A percentile compares a stretch with the other conserved stretches of the same genome.
phyloP scores from a whole-genome alignment of 2,113 vertebrate species.

The Caretta caretta region DNA sequence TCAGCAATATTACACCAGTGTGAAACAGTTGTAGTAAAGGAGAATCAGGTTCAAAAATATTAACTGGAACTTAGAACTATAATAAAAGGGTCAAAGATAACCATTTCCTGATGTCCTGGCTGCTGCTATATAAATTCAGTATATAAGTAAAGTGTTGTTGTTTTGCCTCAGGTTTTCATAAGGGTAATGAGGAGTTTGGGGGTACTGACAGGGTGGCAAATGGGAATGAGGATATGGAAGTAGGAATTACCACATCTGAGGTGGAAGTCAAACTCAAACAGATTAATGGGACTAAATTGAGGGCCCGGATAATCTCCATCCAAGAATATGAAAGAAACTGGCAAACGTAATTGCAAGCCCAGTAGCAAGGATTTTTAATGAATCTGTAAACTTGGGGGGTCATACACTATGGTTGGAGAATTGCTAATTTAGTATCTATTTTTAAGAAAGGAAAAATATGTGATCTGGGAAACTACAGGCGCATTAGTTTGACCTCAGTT shows the following conservation, averaged over 20 bases:
- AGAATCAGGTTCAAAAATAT: background rate
- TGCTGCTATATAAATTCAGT: too few relatives aligned
- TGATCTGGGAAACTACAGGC: background rate
- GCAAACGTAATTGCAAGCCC: background rate
- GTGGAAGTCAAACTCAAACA: background rate
- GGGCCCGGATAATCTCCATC: background rate
- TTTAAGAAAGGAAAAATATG: background rate
- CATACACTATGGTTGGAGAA: background rate
- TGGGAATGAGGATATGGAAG: background rate
- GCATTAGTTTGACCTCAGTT: background rate
- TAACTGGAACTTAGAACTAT: background rate
- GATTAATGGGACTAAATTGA: background rate
- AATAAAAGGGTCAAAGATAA: rapidly evolving
- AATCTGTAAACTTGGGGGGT: background rate
- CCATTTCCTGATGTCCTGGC: background rate
- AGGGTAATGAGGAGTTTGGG: background rate
- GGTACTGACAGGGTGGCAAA: background rate
- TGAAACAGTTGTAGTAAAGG: too few relatives aligned
- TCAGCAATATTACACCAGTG: background rate
- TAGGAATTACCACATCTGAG: background rate
- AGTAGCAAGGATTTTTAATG: background rate
- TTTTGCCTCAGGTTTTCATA: background rate
- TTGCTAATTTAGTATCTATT: background rate
- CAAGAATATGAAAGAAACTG: background rate
- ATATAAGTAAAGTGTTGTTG: too few relatives aligned